Percentiles rank a stretch among this genome's conserved stretches.
These are phyloP conservation scores for Musca domestica DNA, from an alignment of 1,140 invertebrate genomes.

Conservation along the genomic window DNA sequence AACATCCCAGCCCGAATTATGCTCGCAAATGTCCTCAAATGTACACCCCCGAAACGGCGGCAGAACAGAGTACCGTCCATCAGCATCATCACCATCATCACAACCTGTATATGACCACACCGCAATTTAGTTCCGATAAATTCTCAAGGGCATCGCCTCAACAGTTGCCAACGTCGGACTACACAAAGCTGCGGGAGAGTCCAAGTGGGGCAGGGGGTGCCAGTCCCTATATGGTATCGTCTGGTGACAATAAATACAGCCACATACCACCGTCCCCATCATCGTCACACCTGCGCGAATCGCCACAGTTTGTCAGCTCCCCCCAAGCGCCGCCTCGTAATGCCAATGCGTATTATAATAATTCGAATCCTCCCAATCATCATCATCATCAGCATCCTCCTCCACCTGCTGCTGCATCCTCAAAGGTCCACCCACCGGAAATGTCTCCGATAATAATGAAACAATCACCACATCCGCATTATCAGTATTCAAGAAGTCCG, in stretches of 20 bases:
- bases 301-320: neutral
- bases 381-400: too few species aligned
- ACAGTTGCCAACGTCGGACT: neutral
- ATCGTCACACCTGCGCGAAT: neutral
- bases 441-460: conserved; percentile 21
- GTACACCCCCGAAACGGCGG: conserved; percentile 24
- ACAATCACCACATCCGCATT: conserved; percentile 17
- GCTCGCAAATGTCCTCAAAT: conserved; percentile 46
- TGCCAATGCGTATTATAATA: neutral
- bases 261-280: neutral
- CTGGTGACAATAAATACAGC: neutral
- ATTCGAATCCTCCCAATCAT: neutral
- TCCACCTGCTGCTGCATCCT: neutral
- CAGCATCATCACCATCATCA: conserved; percentile 27
- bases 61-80: conserved; percentile 16
- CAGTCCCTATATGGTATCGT: neutral
- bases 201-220: neutral
- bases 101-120: conserved; percentile 46
- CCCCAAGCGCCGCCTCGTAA: neutral
- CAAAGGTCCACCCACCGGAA: conserved; percentile 23
- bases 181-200: conserved; percentile 4
- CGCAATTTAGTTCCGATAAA: conserved; percentile 44
- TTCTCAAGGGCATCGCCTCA: conserved; percentile 31
- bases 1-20: conserved; percentile 47
- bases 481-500: conserved; percentile 27